Conservation (phyloP, 1,140 invertebrate genomes). For the Agrilus planipennis region DNA sequence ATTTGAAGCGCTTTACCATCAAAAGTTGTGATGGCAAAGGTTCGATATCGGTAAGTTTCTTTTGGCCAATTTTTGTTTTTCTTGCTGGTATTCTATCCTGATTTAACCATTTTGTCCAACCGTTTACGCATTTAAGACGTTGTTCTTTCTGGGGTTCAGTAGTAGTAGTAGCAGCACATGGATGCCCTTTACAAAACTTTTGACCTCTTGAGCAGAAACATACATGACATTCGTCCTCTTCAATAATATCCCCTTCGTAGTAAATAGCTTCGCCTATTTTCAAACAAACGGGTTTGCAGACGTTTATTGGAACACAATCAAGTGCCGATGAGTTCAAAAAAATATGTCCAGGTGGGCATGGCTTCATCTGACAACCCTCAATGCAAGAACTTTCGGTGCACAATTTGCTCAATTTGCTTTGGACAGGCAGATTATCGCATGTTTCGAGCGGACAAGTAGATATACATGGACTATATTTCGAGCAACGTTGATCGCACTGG, state of each 20-base stretch:
- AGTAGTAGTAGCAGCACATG: constrained; percentile 38
- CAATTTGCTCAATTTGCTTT: constrained; percentile 41
- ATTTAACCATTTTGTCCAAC: constrained; percentile 69
- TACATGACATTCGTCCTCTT: constrained; percentile 61
- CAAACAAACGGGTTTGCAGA: constrained; percentile 59
- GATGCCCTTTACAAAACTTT: constrained; percentile 55
- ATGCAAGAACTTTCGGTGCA: constrained; percentile 65
- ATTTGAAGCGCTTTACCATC: constrained; percentile 32
- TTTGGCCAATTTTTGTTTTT: constrained; percentile 21
- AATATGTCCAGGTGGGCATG: constrained; percentile 56
- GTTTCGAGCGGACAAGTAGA: constrained; percentile 69
- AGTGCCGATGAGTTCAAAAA: constrained; percentile 54
- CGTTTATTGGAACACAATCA: constrained; percentile 59
- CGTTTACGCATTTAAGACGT: constrained; percentile 27
- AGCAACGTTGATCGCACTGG: constrained; percentile 71
- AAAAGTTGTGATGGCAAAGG: constrained; percentile 41
- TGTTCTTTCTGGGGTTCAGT: background rate
- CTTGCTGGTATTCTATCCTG: constrained; percentile 35
- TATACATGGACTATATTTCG: constrained; percentile 68
- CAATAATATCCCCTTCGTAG: constrained; percentile 66
- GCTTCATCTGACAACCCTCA: constrained; percentile 62
- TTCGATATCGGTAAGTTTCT: constrained; percentile 44
- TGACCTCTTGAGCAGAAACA: constrained; percentile 60
- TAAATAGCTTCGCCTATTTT: constrained; percentile 51
- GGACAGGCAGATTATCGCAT: constrained; percentile 65